A percentile compares a stretch with the other conserved stretches of the same genome.
These are phyloP conservation scores for Muscina levida DNA, from an alignment of 2,888 invertebrate species.

Conservation along the genomic window DNA sequence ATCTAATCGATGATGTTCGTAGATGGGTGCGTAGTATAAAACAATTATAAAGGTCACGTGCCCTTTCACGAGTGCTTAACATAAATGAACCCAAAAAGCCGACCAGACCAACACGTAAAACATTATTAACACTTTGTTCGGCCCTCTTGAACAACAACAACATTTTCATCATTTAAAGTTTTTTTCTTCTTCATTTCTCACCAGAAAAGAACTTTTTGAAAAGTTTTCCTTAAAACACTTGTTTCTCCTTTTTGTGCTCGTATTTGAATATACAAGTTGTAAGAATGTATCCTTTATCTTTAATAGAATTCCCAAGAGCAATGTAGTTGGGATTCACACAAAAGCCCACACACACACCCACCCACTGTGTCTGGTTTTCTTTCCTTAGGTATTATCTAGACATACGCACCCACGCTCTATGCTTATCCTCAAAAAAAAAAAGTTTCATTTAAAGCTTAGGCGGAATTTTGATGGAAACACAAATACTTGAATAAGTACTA, in stretches of 20 bases:
- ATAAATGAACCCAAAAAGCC: conserved; percentile 6
- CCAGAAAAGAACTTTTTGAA: neutral
- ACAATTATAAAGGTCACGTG: conserved; percentile 60
- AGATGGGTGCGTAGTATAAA: conserved; percentile 48
- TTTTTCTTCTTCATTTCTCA: neutral
- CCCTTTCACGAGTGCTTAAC: conserved; percentile 32
- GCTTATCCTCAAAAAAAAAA: neutral
- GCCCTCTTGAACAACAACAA: conserved; percentile 1
- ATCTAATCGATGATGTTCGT: neutral
- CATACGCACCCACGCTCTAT: neutral
- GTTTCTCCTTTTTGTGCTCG: neutral
- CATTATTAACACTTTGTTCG: conserved; percentile 26
- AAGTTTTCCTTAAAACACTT: conserved; percentile 11
- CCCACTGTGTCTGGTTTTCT: too few species aligned
- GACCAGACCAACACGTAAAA: neutral
- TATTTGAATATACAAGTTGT: neutral
- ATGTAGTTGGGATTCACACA: too few species aligned
- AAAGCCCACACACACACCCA: neutral
- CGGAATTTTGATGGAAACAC: neutral
- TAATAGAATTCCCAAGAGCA: neutral
- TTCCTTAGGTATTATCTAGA: neutral
- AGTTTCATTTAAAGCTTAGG: conserved; percentile 20
- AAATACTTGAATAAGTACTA: too few species aligned
- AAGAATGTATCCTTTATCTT: conserved; percentile 8
- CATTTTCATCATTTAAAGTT: conserved; percentile 12